Conservation (phyloP, 2,888 invertebrate species). For the Rambutsinella grinnellia region DNA sequence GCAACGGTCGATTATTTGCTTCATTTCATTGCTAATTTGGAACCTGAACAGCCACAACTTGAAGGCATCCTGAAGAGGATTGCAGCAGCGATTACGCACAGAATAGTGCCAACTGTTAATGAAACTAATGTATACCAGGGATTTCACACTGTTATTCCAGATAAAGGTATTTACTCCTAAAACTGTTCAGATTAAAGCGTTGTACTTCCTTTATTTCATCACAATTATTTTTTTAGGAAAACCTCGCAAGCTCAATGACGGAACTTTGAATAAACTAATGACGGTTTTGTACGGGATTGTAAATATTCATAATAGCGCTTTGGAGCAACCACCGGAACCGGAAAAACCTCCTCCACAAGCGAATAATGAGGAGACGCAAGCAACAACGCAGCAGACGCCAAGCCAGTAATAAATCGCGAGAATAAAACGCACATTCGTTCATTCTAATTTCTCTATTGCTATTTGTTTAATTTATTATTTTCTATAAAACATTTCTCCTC, state of each 20-base stretch:
- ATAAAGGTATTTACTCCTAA: conserved; percentile 65
- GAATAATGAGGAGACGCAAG: no score
- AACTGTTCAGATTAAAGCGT: no score
- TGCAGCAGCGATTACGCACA: conserved; percentile 64
- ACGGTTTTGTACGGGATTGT: conserved; percentile 59
- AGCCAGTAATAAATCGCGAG: no score
- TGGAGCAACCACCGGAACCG: conserved; percentile 25
- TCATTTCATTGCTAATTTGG: conserved; percentile 64
- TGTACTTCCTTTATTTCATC: background rate
- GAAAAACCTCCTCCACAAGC: background rate
- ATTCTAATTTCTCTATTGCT: no score
- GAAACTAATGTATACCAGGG: conserved; percentile 58
- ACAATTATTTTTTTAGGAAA: conserved; percentile 51
- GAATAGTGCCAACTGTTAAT: conserved; percentile 63
- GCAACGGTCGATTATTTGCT: conserved; percentile 63
- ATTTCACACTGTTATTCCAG: conserved; percentile 63
- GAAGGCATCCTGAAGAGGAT: conserved; percentile 60
- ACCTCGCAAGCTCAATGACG: conserved; percentile 65
- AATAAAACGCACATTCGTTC: no score
- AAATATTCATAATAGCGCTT: conserved; percentile 49
- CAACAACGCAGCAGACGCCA: no score
- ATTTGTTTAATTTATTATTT: no score
- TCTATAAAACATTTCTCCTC: no score
- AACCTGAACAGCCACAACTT: conserved; percentile 52
- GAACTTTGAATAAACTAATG: conserved; percentile 65